A percentile compares a stretch with the other conserved stretches of the same genome.
phyloP scores from a whole-genome alignment of 2,797 vertebrate species.

The Toxotes lorentzi region DNA sequence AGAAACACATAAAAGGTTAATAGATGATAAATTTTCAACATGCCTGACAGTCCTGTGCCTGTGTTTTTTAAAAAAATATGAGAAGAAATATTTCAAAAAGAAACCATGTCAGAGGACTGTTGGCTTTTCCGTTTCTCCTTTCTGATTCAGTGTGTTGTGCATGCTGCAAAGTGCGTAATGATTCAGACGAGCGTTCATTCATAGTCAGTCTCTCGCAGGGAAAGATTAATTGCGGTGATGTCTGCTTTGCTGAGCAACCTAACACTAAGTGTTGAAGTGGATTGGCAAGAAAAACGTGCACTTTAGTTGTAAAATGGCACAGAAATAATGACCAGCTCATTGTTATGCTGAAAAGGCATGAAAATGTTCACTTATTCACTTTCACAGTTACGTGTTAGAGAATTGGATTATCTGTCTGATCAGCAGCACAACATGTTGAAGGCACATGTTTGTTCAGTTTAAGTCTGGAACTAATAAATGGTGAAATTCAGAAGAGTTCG shows the following conservation, averaged over 20 bases:
- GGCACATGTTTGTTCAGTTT: not conserved
- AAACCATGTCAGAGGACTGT: not conserved
- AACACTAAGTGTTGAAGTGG: not conserved
- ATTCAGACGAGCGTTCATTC: not conserved
- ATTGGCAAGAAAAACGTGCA: not conserved
- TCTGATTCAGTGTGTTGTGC: not conserved
- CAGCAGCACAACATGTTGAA: not conserved
- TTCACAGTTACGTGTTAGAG: not conserved
- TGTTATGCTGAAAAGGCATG: not conserved
- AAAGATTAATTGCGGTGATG: constrained; percentile 19
- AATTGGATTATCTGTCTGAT: not conserved
- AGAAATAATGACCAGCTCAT: not conserved
- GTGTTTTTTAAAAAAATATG: not conserved
- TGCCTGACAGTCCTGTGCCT: not conserved
- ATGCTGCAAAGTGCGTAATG: not conserved
- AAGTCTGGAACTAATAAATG: not conserved
- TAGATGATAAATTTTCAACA: no score
- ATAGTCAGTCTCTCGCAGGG: not conserved
- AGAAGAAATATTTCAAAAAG: not conserved
- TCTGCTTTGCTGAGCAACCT: not conserved
- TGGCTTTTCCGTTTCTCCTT: not conserved
- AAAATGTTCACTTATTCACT: not conserved
- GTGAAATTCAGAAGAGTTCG: not conserved
- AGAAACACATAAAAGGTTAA: no score
- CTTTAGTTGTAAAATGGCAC: constrained; percentile 18